phyloP scores from a whole-genome alignment of 2,888 invertebrate genomes.

The Harmothoe impar region DNA sequence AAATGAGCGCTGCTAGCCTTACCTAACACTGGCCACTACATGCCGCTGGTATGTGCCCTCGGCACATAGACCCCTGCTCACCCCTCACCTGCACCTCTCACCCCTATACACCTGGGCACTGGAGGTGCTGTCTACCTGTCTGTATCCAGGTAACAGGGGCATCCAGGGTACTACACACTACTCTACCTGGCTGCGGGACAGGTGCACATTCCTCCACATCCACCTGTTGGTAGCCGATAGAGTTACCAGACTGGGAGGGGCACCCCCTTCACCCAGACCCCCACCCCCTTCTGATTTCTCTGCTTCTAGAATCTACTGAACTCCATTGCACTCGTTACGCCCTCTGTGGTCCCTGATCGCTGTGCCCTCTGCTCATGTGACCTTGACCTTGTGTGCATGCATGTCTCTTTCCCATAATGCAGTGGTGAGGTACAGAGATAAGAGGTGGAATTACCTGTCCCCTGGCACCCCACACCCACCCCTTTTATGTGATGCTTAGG shows the following conservation, averaged over 20 bases:
- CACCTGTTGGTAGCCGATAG: conserved; percentile 4
- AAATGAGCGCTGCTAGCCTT: not conserved
- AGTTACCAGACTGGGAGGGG: not conserved
- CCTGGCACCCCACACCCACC: not conserved
- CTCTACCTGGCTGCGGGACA: conserved; percentile 2
- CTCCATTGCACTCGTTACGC: not conserved
- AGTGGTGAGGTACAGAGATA: not conserved
- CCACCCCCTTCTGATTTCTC: not conserved
- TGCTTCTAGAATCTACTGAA: too few relatives aligned
- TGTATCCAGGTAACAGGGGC: conserved; percentile 35
- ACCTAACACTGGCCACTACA: not conserved
- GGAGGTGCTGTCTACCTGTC: not conserved
- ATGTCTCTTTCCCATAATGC: not conserved
- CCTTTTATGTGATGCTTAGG: not conserved
- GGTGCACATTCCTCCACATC: conserved; percentile 30
- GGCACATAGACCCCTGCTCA: not conserved
- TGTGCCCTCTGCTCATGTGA: not conserved
- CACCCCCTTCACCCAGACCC: not conserved
- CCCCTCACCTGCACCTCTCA: conserved; percentile 27
- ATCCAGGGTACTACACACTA: conserved; percentile 1
- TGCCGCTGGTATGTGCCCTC: not conserved
- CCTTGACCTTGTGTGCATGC: conserved; percentile 4
- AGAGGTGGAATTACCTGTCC: not conserved
- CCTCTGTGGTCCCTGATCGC: not conserved
- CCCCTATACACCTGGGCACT: conserved; percentile 3